Conservation (phyloP, 2,888 invertebrate genomes). For the Scaeva pyrastri region DNA sequence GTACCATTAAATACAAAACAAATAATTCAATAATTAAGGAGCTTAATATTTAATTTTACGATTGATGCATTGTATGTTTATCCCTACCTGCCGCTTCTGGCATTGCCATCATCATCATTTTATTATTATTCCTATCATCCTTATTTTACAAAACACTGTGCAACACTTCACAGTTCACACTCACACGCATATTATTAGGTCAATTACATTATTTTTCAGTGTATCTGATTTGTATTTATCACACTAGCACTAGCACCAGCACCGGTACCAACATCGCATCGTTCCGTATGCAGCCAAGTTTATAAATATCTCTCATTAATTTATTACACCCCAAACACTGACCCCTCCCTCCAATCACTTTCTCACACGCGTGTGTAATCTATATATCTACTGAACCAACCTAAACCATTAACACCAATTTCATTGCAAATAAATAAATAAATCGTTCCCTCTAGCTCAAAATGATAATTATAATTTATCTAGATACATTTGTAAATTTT, state of each 20-base stretch:
- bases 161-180: not conserved
- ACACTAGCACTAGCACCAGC: too few species aligned
- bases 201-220: conserved; percentile 24
- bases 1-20: too few species aligned
- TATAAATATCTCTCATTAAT: conserved; percentile 34
- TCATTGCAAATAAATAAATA: not conserved
- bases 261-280: too few species aligned
- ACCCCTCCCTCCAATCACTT: too few species aligned
- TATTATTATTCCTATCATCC: not conserved
- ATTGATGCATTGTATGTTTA: too few species aligned
- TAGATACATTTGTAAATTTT: not conserved
- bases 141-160: not conserved
- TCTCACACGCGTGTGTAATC: too few species aligned
- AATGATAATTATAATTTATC: not conserved
- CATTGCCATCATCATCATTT: not conserved
- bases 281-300: not conserved
- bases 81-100: too few species aligned
- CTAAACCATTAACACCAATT: not conserved
- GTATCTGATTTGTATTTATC: conserved; percentile 20
- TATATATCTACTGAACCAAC: not conserved
- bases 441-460: not conserved
- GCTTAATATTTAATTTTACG: too few species aligned
- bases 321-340: not conserved
- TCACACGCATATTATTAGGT: conserved; percentile 11
- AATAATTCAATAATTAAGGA: too few species aligned